Evolutionary conservation across 2,797 vertebrate genomes (phyloP).

Genomic region (Mareca penelope): DNA sequence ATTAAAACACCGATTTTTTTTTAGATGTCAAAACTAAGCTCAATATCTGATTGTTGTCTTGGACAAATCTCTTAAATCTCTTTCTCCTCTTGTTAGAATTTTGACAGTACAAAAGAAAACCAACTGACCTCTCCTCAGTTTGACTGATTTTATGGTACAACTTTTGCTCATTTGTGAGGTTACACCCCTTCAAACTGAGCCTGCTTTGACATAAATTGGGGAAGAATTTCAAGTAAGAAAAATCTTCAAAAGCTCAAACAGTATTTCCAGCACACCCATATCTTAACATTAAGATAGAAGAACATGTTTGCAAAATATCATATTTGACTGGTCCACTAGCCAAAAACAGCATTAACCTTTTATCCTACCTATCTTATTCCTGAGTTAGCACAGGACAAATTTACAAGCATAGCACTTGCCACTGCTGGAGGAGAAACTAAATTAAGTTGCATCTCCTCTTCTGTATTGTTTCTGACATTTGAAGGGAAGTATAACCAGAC

Average conservation of each 20-base stretch:
- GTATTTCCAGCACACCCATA: constrained; percentile 4
- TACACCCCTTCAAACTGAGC: neutral
- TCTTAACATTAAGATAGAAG: neutral
- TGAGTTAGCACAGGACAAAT: constrained; percentile 25
- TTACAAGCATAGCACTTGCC: neutral
- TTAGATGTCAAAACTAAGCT: neutral
- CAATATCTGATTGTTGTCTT: neutral
- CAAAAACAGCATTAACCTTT: constrained; percentile 1
- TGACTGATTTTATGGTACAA: neutral
- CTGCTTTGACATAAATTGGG: neutral
- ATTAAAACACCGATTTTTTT: neutral
- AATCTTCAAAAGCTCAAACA: neutral
- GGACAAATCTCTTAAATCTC: neutral
- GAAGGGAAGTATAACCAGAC: neutral
- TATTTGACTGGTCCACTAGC: neutral
- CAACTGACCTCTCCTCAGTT: neutral
- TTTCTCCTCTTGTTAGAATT: neutral
- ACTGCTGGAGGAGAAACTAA: constrained; percentile 17
- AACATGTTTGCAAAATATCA: neutral
- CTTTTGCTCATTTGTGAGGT: neutral
- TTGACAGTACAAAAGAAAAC: neutral
- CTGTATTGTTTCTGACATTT: neutral
- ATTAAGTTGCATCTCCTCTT: constrained; percentile 3
- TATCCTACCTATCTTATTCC: constrained; percentile 10
- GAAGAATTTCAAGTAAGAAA: neutral